These are phyloP conservation scores for Ganaspis brasiliensis DNA, from an alignment of 2,888 invertebrate genomes.

Conservation along the genomic window DNA sequence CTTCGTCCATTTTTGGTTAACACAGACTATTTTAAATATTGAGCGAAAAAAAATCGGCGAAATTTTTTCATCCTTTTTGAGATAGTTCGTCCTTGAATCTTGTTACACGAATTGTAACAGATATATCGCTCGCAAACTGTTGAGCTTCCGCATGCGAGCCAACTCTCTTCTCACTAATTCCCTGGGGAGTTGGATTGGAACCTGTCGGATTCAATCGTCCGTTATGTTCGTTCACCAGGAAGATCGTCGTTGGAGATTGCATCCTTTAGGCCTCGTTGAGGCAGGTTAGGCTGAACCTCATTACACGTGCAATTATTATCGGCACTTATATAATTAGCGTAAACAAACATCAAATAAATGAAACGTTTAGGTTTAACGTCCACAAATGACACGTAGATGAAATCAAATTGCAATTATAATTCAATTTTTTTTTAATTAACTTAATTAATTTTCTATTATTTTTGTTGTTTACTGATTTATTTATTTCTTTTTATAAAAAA, in stretches of 20 bases:
- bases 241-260: conserved; percentile 7
- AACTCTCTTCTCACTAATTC: conserved; percentile 42
- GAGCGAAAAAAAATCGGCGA: not conserved
- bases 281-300: conserved; percentile 24
- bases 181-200: conserved; percentile 38
- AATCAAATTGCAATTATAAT: too few species aligned
- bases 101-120: not conserved
- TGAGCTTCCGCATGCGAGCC: conserved; percentile 13
- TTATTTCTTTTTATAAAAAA: too few species aligned
- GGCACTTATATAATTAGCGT: not conserved
- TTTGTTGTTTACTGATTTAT: too few species aligned
- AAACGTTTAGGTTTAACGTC: too few species aligned
- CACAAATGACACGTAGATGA: too few species aligned
- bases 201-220: conserved; percentile 43
- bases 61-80: too few species aligned
- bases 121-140: conserved; percentile 11
- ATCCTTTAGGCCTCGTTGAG: conserved; percentile 29
- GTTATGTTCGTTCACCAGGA: conserved; percentile 41
- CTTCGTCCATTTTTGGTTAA: too few species aligned
- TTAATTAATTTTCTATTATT: too few species aligned
- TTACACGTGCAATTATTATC: not conserved
- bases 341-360: not conserved
- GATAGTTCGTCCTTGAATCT: not conserved
- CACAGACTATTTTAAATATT: conserved; percentile 13
- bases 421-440: too few species aligned